These are phyloP conservation scores for Schrankia costaestrigalis DNA, from an alignment of 2,888 invertebrate genomes.

Conservation along the genomic window DNA sequence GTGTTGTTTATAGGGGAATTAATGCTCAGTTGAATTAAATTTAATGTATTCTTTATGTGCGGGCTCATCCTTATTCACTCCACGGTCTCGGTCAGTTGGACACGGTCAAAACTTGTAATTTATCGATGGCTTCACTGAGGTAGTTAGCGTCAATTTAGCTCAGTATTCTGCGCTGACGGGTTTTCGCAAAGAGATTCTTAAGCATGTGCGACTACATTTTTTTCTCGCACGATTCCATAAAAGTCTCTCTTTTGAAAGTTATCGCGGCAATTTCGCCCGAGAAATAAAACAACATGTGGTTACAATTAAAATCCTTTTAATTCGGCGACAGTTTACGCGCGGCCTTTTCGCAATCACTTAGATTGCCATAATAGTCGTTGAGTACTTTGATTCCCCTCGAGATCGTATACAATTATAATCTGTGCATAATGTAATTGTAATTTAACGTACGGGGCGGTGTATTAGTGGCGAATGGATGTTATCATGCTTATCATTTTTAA, in stretches of 20 bases:
- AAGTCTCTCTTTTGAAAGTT: constrained; percentile 47
- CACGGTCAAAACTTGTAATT: constrained; percentile 29
- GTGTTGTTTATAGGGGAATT: constrained; percentile 43
- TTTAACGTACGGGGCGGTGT: constrained; percentile 68
- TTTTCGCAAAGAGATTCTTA: constrained; percentile 40
- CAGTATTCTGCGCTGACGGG: constrained; percentile 35
- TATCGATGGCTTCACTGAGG: constrained; percentile 37
- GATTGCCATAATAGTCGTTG: constrained; percentile 42
- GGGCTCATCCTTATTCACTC: constrained; percentile 44
- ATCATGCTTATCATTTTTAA: constrained; percentile 72
- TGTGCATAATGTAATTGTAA: constrained; percentile 65
- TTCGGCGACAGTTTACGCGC: constrained; percentile 38
- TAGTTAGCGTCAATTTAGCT: constrained; percentile 37
- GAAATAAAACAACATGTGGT: constrained; percentile 31
- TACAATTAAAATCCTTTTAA: constrained; percentile 45
- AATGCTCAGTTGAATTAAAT: constrained; percentile 41
- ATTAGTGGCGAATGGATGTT: constrained; percentile 58
- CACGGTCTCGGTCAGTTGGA: constrained; percentile 37
- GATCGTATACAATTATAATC: constrained; percentile 51
- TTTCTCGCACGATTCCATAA: constrained; percentile 46
- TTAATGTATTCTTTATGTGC: constrained; percentile 51
- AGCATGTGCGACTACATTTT: constrained; percentile 44
- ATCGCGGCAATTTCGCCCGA: constrained; percentile 33
- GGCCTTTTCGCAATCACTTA: constrained; percentile 22
- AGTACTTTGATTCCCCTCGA: constrained; percentile 43